Evolutionary conservation across 2,797 vertebrate genomes (phyloP), one percentile per base, ranked within the genome.

Genomic region (Xenentodon cancila): DNA sequence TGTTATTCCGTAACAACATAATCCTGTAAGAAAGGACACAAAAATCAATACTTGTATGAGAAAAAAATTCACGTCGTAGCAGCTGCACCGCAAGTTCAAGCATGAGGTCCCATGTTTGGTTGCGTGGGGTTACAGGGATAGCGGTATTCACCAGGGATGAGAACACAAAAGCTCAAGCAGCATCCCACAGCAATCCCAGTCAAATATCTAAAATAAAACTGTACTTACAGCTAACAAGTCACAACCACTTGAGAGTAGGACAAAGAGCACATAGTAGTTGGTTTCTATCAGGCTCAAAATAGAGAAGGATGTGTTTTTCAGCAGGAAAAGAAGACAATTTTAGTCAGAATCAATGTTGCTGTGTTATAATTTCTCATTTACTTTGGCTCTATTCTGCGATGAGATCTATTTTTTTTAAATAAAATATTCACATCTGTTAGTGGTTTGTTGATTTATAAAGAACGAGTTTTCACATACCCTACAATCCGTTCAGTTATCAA

Each of bases 1-100:
- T 97, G 81, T 96, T 97, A 86, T 97, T 95, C 85, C 95, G 94
- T 90, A 98, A 93, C 91, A 98, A 77, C 91, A 91, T 92, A 90
- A 96, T 88, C 93, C 97, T 98, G 92, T 16, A 45, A 70, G 53
- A 71, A 66, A 78, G 73, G 65, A 80, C 76, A 85, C 59, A 68
- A 50, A 65, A 85, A 88, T 87, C 87, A 75, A 89, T 86, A 82
- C 40, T 7, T 22, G 25, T 71, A 60, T 81, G 71, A 80, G 53
- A 75, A 71, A 50, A 84, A 78, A 75, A 71, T 71, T 63, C 72
- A 73, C 37, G 21, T 68, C 60, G 6, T 1, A 69, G 58, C 51
- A 67, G 70, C 45, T 64, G 47, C 48, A 48, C 22, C 13, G 45
- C 71, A 64, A 37, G 71, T 71, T 78, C 20, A 56, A 19, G 48